Evolutionary conservation across 2,797 vertebrate species (phyloP), one percentile per base, ranked within the genome.

Genomic region (Balearica regulorum): DNA sequence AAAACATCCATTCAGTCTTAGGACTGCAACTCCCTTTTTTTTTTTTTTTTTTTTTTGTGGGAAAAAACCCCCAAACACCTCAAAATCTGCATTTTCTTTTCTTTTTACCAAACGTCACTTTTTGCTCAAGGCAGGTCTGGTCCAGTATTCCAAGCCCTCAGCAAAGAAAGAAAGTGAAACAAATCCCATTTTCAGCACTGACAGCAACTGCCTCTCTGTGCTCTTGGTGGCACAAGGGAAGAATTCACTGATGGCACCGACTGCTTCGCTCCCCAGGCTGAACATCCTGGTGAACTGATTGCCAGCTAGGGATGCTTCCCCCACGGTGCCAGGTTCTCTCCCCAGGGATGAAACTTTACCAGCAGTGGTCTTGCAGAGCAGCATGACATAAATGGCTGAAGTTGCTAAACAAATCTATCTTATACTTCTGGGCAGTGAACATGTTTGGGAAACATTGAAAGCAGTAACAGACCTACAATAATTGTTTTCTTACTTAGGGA

Each of bases 321-420:
- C 84, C 17, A 57, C 71, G 57, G 26, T 25, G 85, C 80, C 88
- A 93, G 89, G 43, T 93, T 54, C 51, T 66, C 87, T 92, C 72
- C 57, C 37, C 58, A 85, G 86, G 44, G 60, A 78, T 53, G 60
- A 85, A 92, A 87, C 89, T 82, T 96, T 41, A 78, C 44, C 15
- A 79, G n/a, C 73, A 77, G 24, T n/a, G 49, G 46, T 77, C 51
- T 87, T 58, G 69, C 41, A 84, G 37, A 89, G 82, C 68, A 89
- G 57, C 41, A 54, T 6, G 49, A 55, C 31, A n/a, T 5, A 44
- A 94, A 70, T 11, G 51, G 89, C 57, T 92, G 39, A 85, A 96
- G 93, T 49, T 93, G 91, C 87, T 91, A 76, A 93, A 96, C 61
- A 81, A 55, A 91, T 68, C 62, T 89, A 29, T 93, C 81, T 75